Evolutionary conservation across 2,113 vertebrate species (phyloP), one percentile per base, ranked within the genome.

Genomic region (Eidolon helvum): DNA sequence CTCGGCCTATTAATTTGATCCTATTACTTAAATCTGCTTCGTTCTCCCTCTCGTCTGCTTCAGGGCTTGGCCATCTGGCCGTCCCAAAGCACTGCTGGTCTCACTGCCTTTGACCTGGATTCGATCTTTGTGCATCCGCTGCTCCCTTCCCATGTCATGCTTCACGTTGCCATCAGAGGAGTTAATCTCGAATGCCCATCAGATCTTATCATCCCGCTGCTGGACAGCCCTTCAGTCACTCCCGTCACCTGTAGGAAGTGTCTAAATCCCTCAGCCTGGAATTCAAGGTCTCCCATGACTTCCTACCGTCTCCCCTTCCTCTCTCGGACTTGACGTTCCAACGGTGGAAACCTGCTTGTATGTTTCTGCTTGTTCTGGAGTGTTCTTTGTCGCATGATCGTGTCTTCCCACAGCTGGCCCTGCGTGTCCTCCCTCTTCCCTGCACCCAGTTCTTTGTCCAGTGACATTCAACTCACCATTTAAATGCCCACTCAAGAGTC

Each of bases 321-420:
- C 7, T 18, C 35, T 10, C 40, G 9, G 0, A 4, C 38, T 33
- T 71, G 18, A 43, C 18, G 11, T 57, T 55, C 69, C 43, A 82
- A 57, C 35, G 16, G 1, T 0, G 40, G 57, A 40, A 43, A 79
- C 2, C 2, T 2, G 0, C 7, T 2, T 6, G n/a, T 11, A 15
- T 65, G 2, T 43, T 66, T 55, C 55, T 2, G 0, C 48, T 24
- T 30, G 1, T 7, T 43, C 43, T 1, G 1, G 16, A 16, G 4
- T 1, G 2, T 21, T 28, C 35, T 12, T 33, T 26, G 28, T 35
- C 38, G 8, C 0, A 0, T 19, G 38, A 9, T 16, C 38, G 30
- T 24, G 15, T 9, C 61, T 55, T 75, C 7, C 19, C 26, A 22
- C 2, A 14, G 35, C 26, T 57, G 30, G 30, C 14, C 2, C 50